Base-by-base conservation (phyloP, 2,113 vertebrate species). In the Tetraodon nigroviridis region DNA sequence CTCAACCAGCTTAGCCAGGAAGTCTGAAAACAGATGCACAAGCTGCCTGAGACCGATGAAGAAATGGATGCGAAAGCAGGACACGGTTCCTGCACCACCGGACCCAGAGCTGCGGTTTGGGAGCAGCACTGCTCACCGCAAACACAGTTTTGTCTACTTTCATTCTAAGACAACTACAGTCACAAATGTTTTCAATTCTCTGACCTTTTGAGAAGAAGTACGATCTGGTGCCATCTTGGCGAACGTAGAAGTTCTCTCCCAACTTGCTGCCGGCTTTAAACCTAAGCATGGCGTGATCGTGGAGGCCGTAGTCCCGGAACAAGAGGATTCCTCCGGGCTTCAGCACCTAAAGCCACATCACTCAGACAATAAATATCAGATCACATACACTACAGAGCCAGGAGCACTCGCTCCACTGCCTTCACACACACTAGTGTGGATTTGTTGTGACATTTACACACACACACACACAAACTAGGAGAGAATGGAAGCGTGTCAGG, bases 161-260 rank as follows among this genome's bases (percentile, higher is more conserved):
- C 2, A 37, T 37, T 37, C 11, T 37, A 37, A 37, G 32, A 12
- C 32, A 8, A 37, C 7, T 37, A 37, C 32, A 37, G 32, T 37
- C 10, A 37, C 8, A 11, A 12, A 37, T 37, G 24, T 37, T 11
- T 20, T 11, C 21, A 67, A 16, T 19, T 7, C 4, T 58, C 92
- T 89, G 59, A 98, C 96, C 96, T 89, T 90, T 89, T 24, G 93
- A 94, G 78, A 98, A 99, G 85, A 98, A 98, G 84, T 91, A 98
- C 0, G 95, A 93, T 27, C 96, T 89, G 62, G 97, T 99, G 60
- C 96, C 96, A 67, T 99, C 95, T 80, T 99, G 96, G 24, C 97
- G 89, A 7, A 95, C 97, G 10, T 98, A 99, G 24, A 98, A 96
- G 73, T 97, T 95, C 63, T 98, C 92, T 68, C 92, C 94, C 68